Percentiles rank a stretch among this genome's conserved stretches.
Evolutionary conservation across 2,113 vertebrate genomes (phyloP).

Genomic region (Neoarius graeffei): DNA sequence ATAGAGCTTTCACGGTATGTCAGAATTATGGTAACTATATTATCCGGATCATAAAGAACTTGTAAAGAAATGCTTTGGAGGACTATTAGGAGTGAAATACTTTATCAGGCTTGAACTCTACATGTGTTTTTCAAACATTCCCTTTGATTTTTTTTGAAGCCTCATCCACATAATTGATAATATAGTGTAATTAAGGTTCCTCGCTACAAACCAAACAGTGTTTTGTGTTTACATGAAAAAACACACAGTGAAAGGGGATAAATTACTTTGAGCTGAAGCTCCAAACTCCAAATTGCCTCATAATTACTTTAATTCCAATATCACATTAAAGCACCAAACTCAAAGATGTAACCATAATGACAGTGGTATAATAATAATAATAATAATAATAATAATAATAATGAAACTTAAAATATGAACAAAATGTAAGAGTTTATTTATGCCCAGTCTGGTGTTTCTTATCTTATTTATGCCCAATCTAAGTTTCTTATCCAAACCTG

Average conservation of each 20-base stretch:
- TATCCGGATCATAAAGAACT: background rate
- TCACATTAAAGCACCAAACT: background rate
- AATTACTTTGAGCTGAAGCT: background rate
- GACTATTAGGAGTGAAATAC: background rate
- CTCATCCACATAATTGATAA: background rate
- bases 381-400: no score
- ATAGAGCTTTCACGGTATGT: background rate
- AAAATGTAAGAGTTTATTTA: background rate
- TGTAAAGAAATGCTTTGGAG: background rate
- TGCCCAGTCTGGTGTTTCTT: background rate
- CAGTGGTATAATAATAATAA: background rate
- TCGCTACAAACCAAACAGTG: background rate
- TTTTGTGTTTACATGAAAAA: background rate
- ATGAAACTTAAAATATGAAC: background rate
- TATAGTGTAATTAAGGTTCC: background rate
- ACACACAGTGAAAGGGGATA: background rate
- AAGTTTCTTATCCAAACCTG: background rate
- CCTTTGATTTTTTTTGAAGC: background rate
- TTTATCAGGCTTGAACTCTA: background rate
- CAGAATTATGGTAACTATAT: background rate
- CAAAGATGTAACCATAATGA: background rate
- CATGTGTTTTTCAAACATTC: slow-evolving; percentile 1
- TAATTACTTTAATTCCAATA: background rate
- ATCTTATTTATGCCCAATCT: background rate
- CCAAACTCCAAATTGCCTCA: background rate